phyloP scores from a whole-genome alignment of 1,140 invertebrate genomes.

The Melanaphis sacchari region DNA sequence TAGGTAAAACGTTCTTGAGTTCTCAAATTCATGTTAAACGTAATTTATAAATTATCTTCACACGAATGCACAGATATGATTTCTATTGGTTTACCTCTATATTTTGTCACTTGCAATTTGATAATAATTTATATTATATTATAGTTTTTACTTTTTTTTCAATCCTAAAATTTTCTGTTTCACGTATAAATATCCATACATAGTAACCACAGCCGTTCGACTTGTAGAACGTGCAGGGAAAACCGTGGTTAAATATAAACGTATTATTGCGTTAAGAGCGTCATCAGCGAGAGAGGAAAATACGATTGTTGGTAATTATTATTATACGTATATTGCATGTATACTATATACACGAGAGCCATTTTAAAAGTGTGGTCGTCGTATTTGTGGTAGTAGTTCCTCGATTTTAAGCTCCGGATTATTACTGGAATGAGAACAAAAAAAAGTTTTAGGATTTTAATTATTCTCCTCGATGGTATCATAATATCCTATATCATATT shows the following conservation, averaged over 20 bases:
- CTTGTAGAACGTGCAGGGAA: not conserved
- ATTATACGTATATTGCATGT: not conserved
- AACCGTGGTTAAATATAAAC: not conserved
- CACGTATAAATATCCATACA: not conserved
- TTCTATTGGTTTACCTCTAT: not conserved
- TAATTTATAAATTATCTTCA: not conserved
- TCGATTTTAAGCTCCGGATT: not conserved
- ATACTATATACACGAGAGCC: not conserved
- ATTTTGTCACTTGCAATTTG: not conserved
- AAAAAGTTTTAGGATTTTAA: conserved; percentile 14
- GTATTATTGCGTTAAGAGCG: not conserved
- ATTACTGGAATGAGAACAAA: not conserved
- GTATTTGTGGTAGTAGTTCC: not conserved
- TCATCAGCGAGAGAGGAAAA: not conserved
- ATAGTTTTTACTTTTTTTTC: not conserved
- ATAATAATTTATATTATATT: not conserved
- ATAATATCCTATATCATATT: not conserved
- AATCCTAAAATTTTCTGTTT: too few species aligned
- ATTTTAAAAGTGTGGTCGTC: not conserved
- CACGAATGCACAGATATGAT: not conserved
- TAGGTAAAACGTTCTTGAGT: not conserved
- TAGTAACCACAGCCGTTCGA: not conserved
- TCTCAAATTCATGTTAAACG: conserved; percentile 11
- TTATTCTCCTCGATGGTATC: not conserved
- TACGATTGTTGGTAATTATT: not conserved